Evolutionary conservation across 2,113 vertebrate genomes (phyloP).

Genomic region (Spermophilus dauricus): DNA sequence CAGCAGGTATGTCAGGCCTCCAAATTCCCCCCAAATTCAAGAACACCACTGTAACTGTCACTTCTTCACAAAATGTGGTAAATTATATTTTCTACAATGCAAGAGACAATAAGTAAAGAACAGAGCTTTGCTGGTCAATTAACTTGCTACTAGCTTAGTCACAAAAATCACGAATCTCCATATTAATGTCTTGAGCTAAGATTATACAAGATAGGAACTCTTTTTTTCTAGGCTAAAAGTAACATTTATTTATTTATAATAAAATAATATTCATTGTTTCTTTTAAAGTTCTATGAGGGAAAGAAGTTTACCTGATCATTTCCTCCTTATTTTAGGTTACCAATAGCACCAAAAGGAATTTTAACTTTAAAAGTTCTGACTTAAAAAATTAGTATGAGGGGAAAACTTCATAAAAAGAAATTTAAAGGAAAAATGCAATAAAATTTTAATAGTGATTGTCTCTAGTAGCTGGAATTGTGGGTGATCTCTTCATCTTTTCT

Average conservation of each 20-base stretch:
- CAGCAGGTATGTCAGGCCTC: not conserved
- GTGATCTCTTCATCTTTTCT: not conserved
- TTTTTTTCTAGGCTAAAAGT: not conserved
- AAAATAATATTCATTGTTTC: not conserved
- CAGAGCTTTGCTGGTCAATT: not conserved
- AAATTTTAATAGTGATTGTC: not conserved
- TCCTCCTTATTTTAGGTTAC: not conserved
- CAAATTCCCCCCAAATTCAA: not conserved
- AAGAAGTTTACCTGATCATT: not conserved
- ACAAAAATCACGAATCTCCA: not conserved
- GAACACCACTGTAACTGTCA: not conserved
- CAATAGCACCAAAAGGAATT: not conserved
- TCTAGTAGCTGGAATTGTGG: not conserved
- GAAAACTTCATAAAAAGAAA: not conserved
- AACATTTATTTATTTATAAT: not conserved
- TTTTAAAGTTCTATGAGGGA: not conserved
- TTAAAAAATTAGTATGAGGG: constrained; percentile 15
- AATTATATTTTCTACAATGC: not conserved
- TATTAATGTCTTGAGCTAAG: not conserved
- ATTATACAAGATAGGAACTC: not conserved
- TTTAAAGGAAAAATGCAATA: not conserved
- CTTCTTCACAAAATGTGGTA: not conserved
- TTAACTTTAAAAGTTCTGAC: constrained; percentile 19
- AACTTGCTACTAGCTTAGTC: not conserved
- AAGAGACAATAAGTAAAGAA: not conserved